Evolutionary conservation across 23 tunicate genomes (phyloP), one percentile per base, ranked within the genome.

Genomic region (Ascidia mentula): DNA sequence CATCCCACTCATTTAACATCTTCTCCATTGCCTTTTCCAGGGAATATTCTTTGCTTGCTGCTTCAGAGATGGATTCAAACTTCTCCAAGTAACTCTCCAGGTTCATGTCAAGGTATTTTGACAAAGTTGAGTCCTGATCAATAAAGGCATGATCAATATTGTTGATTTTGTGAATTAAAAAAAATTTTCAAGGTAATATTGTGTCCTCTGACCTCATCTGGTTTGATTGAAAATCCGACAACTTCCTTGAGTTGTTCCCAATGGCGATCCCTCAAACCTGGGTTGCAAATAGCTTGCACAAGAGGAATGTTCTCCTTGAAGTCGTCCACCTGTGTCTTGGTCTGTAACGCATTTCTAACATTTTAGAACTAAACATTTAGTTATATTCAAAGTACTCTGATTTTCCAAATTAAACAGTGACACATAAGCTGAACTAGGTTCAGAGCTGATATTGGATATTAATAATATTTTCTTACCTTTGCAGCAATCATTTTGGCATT

Each of bases 11-110:
- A 34, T 80, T 60, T 18, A 91, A 76, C 99, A 95, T 95, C 81
- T 90, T 95, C 46, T 95, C 96, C 89, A 90, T 82, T n/a, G 99
- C 99, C 83, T 95, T 95, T 73, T 95, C 99, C 33, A 95, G 89
- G 18, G 96, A 84, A 77, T 85, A 95, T 76, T 95, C 99, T 69
- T 95, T 95, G 79, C 92, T 89, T 39, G 99, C 99, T 26, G 96
- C 91, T 77, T 95, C 99, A 6, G 96, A 90, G 60, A 95, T 89
- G 22, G 92, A 40, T 72, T 95, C 99, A 74, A 95, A 95, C 74
- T 80, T 82, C 37, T 90, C 95, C 71, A 95, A 38, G 69, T 78
- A 86, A 30, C 82, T 72, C 31, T 89, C 99, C 69, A 95, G 79
- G 69, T 95, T 81, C 99, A 95, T 95, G 75, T 89, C 96, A 69